Base-by-base conservation (phyloP, 2,113 vertebrate genomes). In the Chlorodrepanis virens region DNA sequence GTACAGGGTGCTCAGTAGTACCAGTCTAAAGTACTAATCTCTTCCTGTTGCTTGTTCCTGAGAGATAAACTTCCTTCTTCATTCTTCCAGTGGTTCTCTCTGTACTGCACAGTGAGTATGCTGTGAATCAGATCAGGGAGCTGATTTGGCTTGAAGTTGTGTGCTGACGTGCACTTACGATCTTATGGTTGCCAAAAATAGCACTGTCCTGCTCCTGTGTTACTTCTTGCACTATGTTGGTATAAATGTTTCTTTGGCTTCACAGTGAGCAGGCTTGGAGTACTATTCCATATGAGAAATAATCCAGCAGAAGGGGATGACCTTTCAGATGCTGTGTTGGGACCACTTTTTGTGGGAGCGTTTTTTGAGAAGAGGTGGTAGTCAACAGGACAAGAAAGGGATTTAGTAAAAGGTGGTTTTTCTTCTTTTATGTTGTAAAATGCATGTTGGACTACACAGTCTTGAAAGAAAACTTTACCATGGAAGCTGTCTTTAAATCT, bases 101-200 rank as follows among this genome's bases (percentile, higher is more conserved):
- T n/a, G 49, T 72, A 6, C 22, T 59, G 83, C 52, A 22, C 29
- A 33, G 71, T 0, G 0, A 80, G 50, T 7, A 15, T 59, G 40
- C 18, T 45, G 61, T 82, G 88, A 80, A 72, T n/a, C 67, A 37
- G 74, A 83, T 60, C 61, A 45, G 90, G 67, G 82, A 68, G 44
- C 57, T 79, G 83, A 53, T 76, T 64, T 94, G 92, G 90, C 94
- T 72, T 49, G 65, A 49, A 85, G 59, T 60, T 88, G 70, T 50
- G 50, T 57, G 85, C 79, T 93, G 94, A 86, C 54, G 40, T 93
- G 79, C 85, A 8, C 67, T 91, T 53, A 59, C 1, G 19, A 75
- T 85, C 31, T 7, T 69, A 50, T 45, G 3, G 42, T 57, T 93
- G 95, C 95, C 88, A 83, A 88, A 97, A 97, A 95, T 95, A 97